Evolutionary conservation across 2,113 vertebrate species (phyloP), one percentile per base, ranked within the genome.

Genomic region (Paratilapia polleni): DNA sequence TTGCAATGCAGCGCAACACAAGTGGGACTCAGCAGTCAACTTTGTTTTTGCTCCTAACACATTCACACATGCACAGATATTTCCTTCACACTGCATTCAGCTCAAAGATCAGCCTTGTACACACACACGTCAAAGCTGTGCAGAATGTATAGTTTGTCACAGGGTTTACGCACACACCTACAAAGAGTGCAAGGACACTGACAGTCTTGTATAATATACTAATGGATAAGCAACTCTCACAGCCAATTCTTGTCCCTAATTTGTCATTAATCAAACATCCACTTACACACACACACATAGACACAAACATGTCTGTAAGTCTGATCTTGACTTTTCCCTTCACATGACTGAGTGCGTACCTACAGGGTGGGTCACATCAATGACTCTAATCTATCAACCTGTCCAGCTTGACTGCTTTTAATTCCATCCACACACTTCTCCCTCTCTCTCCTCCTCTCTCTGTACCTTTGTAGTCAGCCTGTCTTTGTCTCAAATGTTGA

Each of bases 331-430:
- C 77, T 76, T 58, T 74, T 81, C 80, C 81, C 75, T 64, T 83
- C 56, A 73, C 77, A 60, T 81, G 80, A 89, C 26, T 73, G 90
- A 83, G 73, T 78, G 59, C 15, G 17, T 68, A 75, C 43, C 83
- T 89, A 63, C 81, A 77, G 88, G 81, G 49, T 80, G 90, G 84
- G 78, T 91, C 86, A 88, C 78, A 77, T 84, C 88, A 85, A 57
- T 92, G 80, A 83, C 82, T 90, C 66, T 56, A 89, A 94, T 94
- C 87, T 61, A 87, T 92, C 89, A 94, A 87, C 70, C 80, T 88
- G 87, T 92, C 87, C 10, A 5, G 24, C 83, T 76, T 82, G 24
- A 93, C 78, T 83, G 28, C 83, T 87, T 84, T 38, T 63, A 90
- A 85, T 92, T 91, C 79, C 62, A 62, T 74, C 74, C 86, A 80